Conservation (phyloP, 2,113 vertebrate genomes). For the Symphodus melops region DNA sequence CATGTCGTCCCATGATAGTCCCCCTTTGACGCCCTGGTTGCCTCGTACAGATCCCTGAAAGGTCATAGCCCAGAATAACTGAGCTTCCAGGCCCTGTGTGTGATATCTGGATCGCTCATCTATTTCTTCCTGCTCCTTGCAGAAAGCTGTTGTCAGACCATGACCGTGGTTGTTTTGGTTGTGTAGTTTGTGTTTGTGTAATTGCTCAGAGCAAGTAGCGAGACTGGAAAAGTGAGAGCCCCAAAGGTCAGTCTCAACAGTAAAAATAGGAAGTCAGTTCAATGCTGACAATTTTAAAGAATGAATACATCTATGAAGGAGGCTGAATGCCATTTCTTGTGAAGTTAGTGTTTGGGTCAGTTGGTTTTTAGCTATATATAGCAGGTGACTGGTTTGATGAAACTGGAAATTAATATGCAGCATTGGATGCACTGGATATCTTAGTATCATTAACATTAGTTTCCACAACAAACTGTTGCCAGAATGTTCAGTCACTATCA, state of each 20-base stretch:
- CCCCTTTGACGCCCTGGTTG: constrained; percentile 5
- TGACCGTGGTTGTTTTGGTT: constrained; percentile 19
- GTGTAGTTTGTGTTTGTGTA: constrained; percentile 44
- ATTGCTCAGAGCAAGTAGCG: constrained; percentile 14
- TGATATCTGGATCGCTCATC: constrained; percentile 22
- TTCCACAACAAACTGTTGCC: neutral
- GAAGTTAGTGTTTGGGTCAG: constrained; percentile 1
- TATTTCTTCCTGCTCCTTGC: constrained; percentile 2
- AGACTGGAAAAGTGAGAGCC: constrained; percentile 16
- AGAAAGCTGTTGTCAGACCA: constrained; percentile 23
- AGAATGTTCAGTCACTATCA: neutral
- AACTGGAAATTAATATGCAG: neutral
- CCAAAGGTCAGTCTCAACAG: constrained; percentile 13
- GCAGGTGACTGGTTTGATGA: constrained; percentile 2
- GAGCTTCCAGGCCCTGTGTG: constrained; percentile 9
- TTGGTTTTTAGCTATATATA: constrained; percentile 1
- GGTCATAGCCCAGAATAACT: constrained; percentile 72
- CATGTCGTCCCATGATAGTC: constrained; percentile 22
- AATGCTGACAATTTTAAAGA: constrained; percentile 20
- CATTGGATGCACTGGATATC: neutral
- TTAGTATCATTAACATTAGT: neutral
- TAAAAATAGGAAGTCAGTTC: constrained; percentile 37
- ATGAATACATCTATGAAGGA: constrained; percentile 11
- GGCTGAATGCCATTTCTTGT: neutral
- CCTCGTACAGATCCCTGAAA: constrained; percentile 60